A percentile compares a stretch with the other conserved stretches of the same genome.
These are phyloP conservation scores for Drosophila simulans DNA, from an alignment of 1,140 invertebrate species.

Conservation along the genomic window DNA sequence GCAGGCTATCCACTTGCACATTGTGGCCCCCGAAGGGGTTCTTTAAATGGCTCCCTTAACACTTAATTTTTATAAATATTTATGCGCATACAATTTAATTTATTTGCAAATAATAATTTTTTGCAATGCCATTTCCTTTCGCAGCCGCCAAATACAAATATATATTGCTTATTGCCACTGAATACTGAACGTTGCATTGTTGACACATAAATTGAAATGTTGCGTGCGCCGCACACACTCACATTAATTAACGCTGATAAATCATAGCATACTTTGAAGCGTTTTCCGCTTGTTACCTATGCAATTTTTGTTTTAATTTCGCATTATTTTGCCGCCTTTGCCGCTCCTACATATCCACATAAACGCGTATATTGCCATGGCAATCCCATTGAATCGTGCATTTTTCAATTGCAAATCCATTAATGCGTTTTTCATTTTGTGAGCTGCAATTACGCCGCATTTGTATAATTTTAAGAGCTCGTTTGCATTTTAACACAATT, in stretches of 20 bases:
- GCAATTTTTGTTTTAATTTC: constrained; percentile 74
- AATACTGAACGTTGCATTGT: constrained; percentile 56
- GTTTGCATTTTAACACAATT: constrained; percentile 69
- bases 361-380: constrained; percentile 15
- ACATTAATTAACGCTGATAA: constrained; percentile 69
- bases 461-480: constrained; percentile 69
- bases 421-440: constrained; percentile 72
- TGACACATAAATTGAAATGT: constrained; percentile 80
- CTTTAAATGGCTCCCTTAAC: constrained; percentile 74
- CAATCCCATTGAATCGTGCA: constrained; percentile 23
- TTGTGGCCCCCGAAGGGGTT: constrained; percentile 27
- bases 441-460: constrained; percentile 59
- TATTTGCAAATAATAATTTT: constrained; percentile 68
- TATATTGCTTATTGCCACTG: constrained; percentile 63
- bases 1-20: constrained; percentile 12
- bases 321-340: constrained; percentile 59
- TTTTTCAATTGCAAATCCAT: constrained; percentile 63
- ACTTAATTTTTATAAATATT: constrained; percentile 83
- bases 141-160: constrained; percentile 42
- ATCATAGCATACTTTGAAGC: constrained; percentile 75
- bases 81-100: constrained; percentile 80
- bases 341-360: neutral
- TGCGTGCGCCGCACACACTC: constrained; percentile 28
- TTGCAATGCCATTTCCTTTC: constrained; percentile 53
- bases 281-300: constrained; percentile 78